A percentile compares a stretch with the other conserved stretches of the same genome.
Conservation (phyloP, 2,113 vertebrate genomes). For the Perca schrenkii region DNA sequence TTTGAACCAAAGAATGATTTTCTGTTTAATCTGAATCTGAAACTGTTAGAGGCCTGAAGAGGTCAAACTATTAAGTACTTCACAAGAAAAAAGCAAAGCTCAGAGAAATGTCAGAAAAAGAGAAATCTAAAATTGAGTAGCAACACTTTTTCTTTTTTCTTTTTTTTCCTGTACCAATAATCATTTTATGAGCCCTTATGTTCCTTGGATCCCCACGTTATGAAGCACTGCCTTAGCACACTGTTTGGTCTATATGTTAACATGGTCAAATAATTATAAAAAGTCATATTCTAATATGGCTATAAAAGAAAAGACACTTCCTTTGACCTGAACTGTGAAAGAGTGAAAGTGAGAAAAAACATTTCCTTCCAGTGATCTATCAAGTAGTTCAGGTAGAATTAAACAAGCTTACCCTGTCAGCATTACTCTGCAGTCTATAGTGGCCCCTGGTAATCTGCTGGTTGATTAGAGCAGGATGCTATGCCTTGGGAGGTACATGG, state of each 20-base stretch:
- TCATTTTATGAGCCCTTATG: not conserved
- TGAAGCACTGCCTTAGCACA: not conserved
- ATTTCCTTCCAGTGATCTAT: not conserved
- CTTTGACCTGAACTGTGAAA: not conserved
- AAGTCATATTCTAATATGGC: not conserved
- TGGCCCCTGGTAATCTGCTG: conserved; percentile 37
- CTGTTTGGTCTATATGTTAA: not conserved
- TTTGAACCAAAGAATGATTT: not conserved
- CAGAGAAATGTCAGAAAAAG: not conserved
- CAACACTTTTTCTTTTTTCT: not conserved
- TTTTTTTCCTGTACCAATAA: not conserved
- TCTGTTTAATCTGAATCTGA: not conserved
- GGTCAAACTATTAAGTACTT: not conserved
- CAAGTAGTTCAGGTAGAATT: conserved; percentile 25
- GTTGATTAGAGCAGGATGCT: conserved; percentile 36
- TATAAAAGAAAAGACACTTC: not conserved
- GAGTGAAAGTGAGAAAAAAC: not conserved
- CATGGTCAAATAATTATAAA: not conserved
- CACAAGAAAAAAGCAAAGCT: not conserved
- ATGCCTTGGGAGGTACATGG: conserved; percentile 42
- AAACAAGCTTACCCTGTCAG: conserved; percentile 26
- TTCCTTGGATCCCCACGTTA: not conserved
- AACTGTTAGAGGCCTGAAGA: not conserved
- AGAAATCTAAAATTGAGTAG: not conserved
- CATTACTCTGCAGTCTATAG: conserved; percentile 27